Percentiles rank a stretch among this genome's conserved stretches.
Conservation (phyloP, 1,140 invertebrate genomes). For the Heliconius melpomene region DNA sequence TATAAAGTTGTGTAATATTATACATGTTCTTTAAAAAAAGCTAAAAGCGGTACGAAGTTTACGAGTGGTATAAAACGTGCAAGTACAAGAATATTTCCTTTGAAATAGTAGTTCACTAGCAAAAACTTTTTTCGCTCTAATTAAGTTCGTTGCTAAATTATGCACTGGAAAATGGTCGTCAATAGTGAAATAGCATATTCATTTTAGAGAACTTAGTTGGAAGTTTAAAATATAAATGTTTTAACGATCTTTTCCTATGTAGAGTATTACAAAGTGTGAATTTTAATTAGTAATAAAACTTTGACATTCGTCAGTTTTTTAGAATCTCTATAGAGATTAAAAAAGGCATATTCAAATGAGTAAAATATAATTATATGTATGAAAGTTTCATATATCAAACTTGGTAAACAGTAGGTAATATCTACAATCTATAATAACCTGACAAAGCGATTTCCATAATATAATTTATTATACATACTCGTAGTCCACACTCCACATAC, state of each 20-base stretch:
- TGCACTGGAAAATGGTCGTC: background rate
- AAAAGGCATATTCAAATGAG: no score
- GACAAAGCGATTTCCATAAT: conserved; percentile 3
- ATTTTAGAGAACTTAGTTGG: background rate
- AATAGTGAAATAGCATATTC: conserved; percentile 5
- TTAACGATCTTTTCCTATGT: background rate
- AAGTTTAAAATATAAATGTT: background rate
- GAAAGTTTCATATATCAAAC: background rate
- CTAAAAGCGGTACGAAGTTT: background rate
- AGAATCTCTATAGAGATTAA: no score
- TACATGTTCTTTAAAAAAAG: background rate
- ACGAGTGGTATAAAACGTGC: background rate
- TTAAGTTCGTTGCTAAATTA: conserved; percentile 24
- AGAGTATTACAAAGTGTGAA: background rate
- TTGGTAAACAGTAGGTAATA: background rate
- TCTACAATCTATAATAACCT: background rate
- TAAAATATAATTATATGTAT: no score
- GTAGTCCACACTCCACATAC: background rate
- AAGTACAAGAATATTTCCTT: conserved; percentile 18
- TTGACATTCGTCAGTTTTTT: no score
- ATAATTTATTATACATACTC: background rate
- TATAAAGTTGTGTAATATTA: background rate
- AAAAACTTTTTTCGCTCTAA: conserved; percentile 22
- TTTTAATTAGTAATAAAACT: no score
- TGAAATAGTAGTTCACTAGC: conserved; percentile 15